phyloP scores from a whole-genome alignment of 2,113 vertebrate genomes.

The Diglossa brunneiventris region DNA sequence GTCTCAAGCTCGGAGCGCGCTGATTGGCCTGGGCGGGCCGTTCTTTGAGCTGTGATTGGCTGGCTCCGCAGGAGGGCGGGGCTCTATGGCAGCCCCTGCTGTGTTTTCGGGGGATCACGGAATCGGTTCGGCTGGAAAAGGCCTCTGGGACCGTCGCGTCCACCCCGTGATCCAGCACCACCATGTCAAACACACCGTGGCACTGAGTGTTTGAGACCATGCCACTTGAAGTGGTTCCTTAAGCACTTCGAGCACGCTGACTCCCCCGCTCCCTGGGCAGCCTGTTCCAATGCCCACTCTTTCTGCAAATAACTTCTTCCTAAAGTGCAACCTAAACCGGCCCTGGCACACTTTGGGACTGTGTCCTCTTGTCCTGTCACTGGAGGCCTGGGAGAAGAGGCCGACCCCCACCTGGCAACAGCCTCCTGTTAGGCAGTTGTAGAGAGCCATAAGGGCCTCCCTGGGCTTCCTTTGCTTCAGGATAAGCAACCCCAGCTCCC shows the following conservation, averaged over 20 bases:
- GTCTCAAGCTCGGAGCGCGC: neutral
- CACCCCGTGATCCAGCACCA: rapidly evolving
- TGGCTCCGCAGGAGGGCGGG: neutral
- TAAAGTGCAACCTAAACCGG: rapidly evolving
- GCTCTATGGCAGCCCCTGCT: rapidly evolving
- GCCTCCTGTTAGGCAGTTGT: neutral
- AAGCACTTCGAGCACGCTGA: no score
- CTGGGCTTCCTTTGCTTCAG: neutral
- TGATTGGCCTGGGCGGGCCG: neutral
- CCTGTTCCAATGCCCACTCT: neutral
- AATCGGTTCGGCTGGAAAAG: rapidly evolving
- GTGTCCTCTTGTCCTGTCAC: neutral
- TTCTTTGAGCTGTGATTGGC: constrained; percentile 3
- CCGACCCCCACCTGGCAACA: no score
- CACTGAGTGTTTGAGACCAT: neutral
- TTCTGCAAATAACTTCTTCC: neutral
- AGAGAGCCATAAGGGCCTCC: neutral
- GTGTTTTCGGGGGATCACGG: rapidly evolving
- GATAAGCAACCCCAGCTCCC: rapidly evolving
- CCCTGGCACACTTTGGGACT: neutral
- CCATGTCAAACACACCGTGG: rapidly evolving
- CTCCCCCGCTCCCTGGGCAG: neutral
- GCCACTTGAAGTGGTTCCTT: neutral
- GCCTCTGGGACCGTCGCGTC: rapidly evolving
- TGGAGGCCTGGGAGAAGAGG: neutral